Base-by-base conservation (phyloP, 2,888 invertebrate species). In the Cyrtodaria siliqua region DNA sequence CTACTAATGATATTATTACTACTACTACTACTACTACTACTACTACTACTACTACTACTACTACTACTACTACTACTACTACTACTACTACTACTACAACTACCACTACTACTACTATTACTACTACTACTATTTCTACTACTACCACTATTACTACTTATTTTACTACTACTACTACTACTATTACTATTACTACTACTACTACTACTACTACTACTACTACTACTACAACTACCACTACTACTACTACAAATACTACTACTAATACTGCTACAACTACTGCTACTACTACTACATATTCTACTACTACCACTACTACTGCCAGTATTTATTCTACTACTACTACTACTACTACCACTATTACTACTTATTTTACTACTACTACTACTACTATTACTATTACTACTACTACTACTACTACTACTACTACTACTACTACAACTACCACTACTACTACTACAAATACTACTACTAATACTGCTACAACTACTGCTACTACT, bases 21-120 rank as follows among this genome's bases (percentile, higher is more conserved):
- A n/a, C n/a, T n/a, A n/a, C n/a, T n/a, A n/a, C n/a, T n/a, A n/a
- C n/a, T n/a, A n/a, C n/a, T 12, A 63, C 53, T 53, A 52, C 53
- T 53, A 63, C 53, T 62, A 50, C 62, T 50, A 50, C 62, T 26
- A 50, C 62, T 62, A 50, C 29, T 20, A 50, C 50, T 49, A 50
- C 50, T 62, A 62, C 50, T n/a, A 50, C 62, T 49, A 52, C 33
- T 52, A 52, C 33, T 33, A 50, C 33, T 29, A 50, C 33, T 33
- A 62, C 62, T 33, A 27, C 33, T 40, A 40, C 40, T 40, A 14
- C 40, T 40, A 40, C 40, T 40, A 18, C 42, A 38, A 64, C 64
- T 64, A 64, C 55, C 55, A 64, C 64, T 55, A 53, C 64, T 64
- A 55, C 55, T 64, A 38, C n/a, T n/a, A n/a, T n/a, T n/a, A n/a